Evolutionary conservation across 2,113 vertebrate genomes (phyloP).

Genomic region (Sinocyclocheilus grahami): DNA sequence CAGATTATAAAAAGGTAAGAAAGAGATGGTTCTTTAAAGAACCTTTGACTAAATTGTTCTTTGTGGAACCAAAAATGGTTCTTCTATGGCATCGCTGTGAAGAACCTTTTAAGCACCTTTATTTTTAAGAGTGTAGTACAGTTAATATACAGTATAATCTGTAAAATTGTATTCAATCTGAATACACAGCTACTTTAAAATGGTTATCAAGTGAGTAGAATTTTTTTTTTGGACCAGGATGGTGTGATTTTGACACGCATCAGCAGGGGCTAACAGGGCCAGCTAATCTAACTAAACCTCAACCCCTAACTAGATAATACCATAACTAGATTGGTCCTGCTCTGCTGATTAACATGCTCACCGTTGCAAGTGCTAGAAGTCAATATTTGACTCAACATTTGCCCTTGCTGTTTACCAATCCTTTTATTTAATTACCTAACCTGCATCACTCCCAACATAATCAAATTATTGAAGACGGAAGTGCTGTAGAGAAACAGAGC

Average conservation of each 20-base stretch:
- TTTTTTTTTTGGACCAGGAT: no score
- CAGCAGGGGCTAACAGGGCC: no score
- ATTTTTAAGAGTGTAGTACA: no score
- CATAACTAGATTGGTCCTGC: not conserved
- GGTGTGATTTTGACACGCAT: no score
- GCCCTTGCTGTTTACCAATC: not conserved
- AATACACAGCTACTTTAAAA: not conserved
- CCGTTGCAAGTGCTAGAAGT: not conserved
- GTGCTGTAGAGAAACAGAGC: not conserved
- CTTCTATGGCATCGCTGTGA: no score
- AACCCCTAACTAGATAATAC: not conserved
- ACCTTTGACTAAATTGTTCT: no score
- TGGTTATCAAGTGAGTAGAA: no score
- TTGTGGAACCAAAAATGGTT: no score
- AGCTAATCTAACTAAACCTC: not conserved
- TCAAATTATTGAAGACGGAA: not conserved
- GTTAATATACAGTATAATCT: no score
- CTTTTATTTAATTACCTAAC: not conserved
- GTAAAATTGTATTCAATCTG: not conserved
- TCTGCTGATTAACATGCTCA: not conserved
- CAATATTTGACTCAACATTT: not conserved
- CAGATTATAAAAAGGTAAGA: no score
- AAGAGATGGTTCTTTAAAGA: no score
- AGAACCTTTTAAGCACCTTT: no score
- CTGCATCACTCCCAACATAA: not conserved